Base-by-base conservation (phyloP, 2,888 invertebrate genomes). In the Caenorhabditis panamensis region DNA sequence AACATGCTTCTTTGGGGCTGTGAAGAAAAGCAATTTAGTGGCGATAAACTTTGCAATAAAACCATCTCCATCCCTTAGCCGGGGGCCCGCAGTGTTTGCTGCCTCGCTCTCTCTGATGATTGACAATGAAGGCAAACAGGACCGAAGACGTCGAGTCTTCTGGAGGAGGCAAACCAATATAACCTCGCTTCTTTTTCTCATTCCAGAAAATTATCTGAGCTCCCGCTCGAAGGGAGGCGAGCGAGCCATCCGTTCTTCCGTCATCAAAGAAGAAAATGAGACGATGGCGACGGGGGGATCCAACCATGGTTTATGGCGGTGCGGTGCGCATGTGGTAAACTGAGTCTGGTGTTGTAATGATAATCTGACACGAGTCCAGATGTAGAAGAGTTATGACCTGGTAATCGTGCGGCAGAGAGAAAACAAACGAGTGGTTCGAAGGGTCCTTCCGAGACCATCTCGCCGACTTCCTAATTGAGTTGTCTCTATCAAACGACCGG, bases 1-100 rank as follows among this genome's bases (percentile, higher is more conserved):
- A 77, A 68, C 76, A 76, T 76, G 77, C 77, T 77, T 69, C 77
- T 77, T 77, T 61, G 54, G 51, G 61, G 75, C 37, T 72, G 63
- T 66, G 66, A 73, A 73, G 73, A 73, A 73, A 73, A 73, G 73
- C 73, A 73, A 73, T 73, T 73, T 73, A 73, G 73, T 73, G 73
- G 73, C 73, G 73, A 73, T 73, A 73, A 73, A 73, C 73, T 73
- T 73, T 73, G 73, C 73, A 73, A 73, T 73, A 73, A 73, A 73
- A 73, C 73, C 73, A 73, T 73, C 73, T 73, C 58, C 54, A n/a
- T n/a, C n/a, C 47, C 69, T 51, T 61, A 56, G 56, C 58, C 36
- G 71, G 66, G 41, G 66, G 31, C 71, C 62, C 49, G 59, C 58
- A 73, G 73, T 73, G 73, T 64, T 63, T 73, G 72, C 63, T 62